These are phyloP conservation scores for Nematostella vectensis DNA, from an alignment of 92 coral and sea anemone genomes.

Conservation along the genomic window DNA sequence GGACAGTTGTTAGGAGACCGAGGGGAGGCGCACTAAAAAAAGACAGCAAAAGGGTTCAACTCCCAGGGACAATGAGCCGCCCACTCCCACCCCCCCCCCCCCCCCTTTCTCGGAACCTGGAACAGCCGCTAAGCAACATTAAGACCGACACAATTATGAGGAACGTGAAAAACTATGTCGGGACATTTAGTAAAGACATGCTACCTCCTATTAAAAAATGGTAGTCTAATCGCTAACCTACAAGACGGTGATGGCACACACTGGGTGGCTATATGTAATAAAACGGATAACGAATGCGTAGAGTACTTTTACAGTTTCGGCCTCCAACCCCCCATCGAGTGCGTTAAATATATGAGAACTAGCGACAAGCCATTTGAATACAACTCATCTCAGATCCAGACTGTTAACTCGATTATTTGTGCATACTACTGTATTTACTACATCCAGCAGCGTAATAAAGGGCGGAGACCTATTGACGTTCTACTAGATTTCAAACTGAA, in stretches of 20 bases:
- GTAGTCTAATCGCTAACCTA: neutral
- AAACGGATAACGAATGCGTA: neutral
- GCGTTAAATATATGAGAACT: neutral
- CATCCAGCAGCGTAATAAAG: neutral
- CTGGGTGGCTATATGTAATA: neutral
- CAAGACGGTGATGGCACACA: neutral
- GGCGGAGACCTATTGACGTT: neutral
- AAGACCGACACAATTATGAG: neutral
- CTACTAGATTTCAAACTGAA: neutral
- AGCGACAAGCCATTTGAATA: neutral
- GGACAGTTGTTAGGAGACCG: slow-evolving; percentile 2
- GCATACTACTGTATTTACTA: neutral
- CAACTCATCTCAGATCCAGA: neutral
- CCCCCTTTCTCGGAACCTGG: neutral
- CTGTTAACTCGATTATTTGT: neutral
- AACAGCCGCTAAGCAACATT: neutral
- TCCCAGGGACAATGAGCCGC: slow-evolving; percentile 11
- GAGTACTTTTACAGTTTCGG: slow-evolving; percentile 3
- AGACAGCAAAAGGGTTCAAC: slow-evolving; percentile 10
- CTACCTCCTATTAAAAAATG: neutral
- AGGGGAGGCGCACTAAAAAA: neutral
- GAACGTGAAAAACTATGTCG: neutral
- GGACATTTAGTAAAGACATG: neutral
- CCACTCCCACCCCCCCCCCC: too few species aligned
- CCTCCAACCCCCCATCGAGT: neutral